Conservation (phyloP, 2,888 invertebrate genomes). For the Apeira syringaria region DNA sequence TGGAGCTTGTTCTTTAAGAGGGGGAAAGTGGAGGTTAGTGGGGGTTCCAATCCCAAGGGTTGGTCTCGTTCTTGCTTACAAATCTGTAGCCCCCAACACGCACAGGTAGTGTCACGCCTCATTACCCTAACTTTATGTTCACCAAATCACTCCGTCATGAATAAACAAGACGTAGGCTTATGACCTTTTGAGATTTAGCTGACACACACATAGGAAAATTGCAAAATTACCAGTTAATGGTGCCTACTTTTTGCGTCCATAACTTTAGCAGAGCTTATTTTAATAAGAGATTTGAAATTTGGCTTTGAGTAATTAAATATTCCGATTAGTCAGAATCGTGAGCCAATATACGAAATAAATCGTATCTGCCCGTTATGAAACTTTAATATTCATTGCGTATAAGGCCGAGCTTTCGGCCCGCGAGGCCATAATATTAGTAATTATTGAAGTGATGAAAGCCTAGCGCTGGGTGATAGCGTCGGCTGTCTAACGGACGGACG, state of each 20-base stretch:
- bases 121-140: slow-evolving; percentile 67
- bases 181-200: slow-evolving; percentile 32
- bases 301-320: slow-evolving; percentile 12
- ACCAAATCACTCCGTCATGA: slow-evolving; percentile 64
- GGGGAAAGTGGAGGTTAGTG: slow-evolving; percentile 29
- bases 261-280: slow-evolving; percentile 11
- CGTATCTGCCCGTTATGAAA: slow-evolving; percentile 1
- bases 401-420: no score
- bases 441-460: no score
- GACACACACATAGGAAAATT: slow-evolving; percentile 5
- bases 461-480: no score
- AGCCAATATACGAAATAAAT: slow-evolving; percentile 11
- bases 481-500: no score
- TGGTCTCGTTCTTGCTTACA: slow-evolving; percentile 56
- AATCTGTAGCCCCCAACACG: slow-evolving; percentile 58
- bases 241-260: slow-evolving; percentile 7
- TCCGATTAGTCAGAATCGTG: slow-evolving; percentile 8
- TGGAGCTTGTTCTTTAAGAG: no score
- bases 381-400: slow-evolving; percentile 7
- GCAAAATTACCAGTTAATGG: slow-evolving; percentile 13
- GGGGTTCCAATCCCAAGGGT: slow-evolving; percentile 44
- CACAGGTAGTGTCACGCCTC: slow-evolving; percentile 70
- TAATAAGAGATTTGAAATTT: slow-evolving; percentile 7
- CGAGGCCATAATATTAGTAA: no score
- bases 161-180: slow-evolving; percentile 58